phyloP scores from a whole-genome alignment of 2,888 invertebrate genomes.

The Acleris cristana region DNA sequence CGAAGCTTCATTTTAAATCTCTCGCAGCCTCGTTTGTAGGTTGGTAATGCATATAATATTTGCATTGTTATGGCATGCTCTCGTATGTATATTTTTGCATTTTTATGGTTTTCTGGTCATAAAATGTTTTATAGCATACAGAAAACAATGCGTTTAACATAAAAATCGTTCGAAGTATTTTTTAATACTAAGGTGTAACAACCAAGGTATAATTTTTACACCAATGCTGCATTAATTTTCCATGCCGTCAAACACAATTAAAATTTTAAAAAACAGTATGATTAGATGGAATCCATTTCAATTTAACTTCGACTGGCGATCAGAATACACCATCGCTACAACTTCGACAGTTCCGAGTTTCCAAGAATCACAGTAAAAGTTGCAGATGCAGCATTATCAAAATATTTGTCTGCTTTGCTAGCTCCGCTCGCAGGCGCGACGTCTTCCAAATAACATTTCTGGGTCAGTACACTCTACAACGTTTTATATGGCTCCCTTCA shows the following conservation, averaged over 20 bases:
- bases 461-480: conserved; percentile 20
- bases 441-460: conserved; percentile 30
- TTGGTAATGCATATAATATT: not conserved
- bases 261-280: not conserved
- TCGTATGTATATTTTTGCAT: not conserved
- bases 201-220: too few species aligned
- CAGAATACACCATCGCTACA: not conserved
- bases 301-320: not conserved
- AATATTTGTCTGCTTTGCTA: conserved; percentile 33
- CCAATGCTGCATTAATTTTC: too few species aligned
- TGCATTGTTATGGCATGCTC: too few species aligned
- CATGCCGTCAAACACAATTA: not conserved
- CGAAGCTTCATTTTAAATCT: not conserved
- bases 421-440: conserved; percentile 10
- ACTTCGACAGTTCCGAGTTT: conserved; percentile 16
- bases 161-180: not conserved
- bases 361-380: conserved; percentile 16
- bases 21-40: not conserved
- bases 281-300: not conserved
- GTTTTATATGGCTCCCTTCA: not conserved
- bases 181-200: too few species aligned
- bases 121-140: not conserved
- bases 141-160: not conserved
- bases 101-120: not conserved
- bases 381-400: conserved; percentile 24